phyloP scores from a whole-genome alignment of 2,888 invertebrate species.

The Hemicrepidius hirtus region DNA sequence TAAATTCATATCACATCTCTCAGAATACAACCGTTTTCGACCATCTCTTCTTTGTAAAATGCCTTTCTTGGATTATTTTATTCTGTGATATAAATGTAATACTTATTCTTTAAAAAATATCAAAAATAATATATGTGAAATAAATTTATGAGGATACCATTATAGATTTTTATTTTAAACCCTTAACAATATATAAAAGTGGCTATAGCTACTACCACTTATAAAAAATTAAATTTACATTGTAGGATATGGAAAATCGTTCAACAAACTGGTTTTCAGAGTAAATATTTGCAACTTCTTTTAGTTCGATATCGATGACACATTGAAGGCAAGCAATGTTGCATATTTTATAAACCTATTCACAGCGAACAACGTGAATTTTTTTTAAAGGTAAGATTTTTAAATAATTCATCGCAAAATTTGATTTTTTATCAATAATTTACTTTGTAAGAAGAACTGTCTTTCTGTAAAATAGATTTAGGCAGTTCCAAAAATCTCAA shows the following conservation, averaged over 20 bases:
- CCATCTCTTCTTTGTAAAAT: constrained; percentile 53
- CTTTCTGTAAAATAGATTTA: no score
- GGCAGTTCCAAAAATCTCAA: no score
- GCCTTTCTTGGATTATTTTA: constrained; percentile 60
- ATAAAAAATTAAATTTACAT: constrained; percentile 25
- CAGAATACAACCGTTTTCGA: constrained; percentile 47
- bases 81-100: constrained; percentile 61
- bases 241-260: constrained; percentile 25
- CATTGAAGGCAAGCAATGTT: constrained; percentile 5
- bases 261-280: constrained; percentile 21
- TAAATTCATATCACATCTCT: constrained; percentile 16
- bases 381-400: no score
- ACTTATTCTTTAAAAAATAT: constrained; percentile 55
- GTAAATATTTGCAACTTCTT: constrained; percentile 32
- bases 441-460: no score
- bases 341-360: background rate
- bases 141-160: constrained; percentile 45
- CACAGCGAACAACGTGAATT: no score
- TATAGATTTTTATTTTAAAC: background rate
- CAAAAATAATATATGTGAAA: constrained; percentile 44
- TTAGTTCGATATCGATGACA: constrained; percentile 16
- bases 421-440: no score
- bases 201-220: background rate
- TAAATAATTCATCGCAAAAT: no score
- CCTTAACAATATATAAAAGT: no score